These are phyloP conservation scores for Sminthurides aquaticus DNA, from an alignment of 2,888 invertebrate species.

Conservation along the genomic window DNA sequence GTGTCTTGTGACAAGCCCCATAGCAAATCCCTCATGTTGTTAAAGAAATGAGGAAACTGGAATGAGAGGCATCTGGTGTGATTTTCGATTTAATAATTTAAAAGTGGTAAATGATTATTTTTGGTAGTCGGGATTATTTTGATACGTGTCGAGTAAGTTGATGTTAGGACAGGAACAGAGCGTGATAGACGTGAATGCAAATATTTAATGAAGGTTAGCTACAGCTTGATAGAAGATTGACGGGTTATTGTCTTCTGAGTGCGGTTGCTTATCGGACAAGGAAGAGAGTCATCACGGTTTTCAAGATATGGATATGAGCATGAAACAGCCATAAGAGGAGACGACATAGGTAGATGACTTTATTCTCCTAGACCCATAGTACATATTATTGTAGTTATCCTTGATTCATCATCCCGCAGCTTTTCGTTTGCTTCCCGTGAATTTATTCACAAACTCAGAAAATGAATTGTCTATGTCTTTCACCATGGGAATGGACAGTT, in stretches of 20 bases:
- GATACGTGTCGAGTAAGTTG: not conserved
- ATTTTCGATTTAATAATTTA: not conserved
- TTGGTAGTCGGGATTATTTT: not conserved
- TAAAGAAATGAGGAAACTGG: too few relatives aligned
- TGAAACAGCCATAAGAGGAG: too few relatives aligned
- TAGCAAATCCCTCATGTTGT: too few relatives aligned
- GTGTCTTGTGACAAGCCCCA: too few relatives aligned
- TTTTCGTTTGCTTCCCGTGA: not conserved
- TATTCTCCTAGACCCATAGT: too few relatives aligned
- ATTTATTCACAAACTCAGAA: not conserved
- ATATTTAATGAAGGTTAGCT: not conserved
- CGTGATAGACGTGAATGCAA: not conserved
- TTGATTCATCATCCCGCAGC: not conserved
- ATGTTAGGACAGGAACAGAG: not conserved
- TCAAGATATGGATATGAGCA: too few relatives aligned
- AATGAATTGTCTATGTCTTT: not conserved
- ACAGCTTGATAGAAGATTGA: not conserved
- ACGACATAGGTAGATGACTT: too few relatives aligned
- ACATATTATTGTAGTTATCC: not conserved
- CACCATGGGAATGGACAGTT: not conserved
- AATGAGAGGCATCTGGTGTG: too few relatives aligned
- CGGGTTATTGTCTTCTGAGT: not conserved
- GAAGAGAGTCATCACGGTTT: not conserved
- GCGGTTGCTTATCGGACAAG: not conserved
- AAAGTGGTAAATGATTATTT: not conserved